phyloP scores from a whole-genome alignment of 2,888 invertebrate species.

The Cosmia trapezina region DNA sequence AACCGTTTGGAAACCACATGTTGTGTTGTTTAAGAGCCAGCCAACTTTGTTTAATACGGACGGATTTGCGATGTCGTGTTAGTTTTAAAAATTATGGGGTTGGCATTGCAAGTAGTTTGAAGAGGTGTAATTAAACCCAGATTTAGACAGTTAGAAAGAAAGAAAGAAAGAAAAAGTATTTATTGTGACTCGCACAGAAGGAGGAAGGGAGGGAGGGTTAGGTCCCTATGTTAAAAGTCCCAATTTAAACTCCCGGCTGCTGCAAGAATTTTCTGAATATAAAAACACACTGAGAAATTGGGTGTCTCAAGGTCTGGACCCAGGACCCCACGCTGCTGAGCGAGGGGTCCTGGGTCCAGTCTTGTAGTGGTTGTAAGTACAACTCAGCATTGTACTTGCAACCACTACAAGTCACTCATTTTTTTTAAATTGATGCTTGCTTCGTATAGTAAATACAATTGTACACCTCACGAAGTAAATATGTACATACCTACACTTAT shows the following conservation, averaged over 20 bases:
- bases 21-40: constrained; percentile 66
- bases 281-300: not conserved
- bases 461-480: not conserved
- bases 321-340: not conserved
- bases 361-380: no score
- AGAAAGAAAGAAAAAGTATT: no score
- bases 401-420: no score
- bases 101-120: not conserved
- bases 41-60: constrained; percentile 44
- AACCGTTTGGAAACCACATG: constrained; percentile 76
- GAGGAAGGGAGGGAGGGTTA: no score
- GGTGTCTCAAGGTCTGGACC: no score
- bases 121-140: not conserved
- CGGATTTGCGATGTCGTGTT: constrained; percentile 34
- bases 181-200: no score
- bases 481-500: not conserved
- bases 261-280: not conserved
- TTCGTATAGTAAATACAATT: not conserved
- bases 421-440: not conserved
- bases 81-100: constrained; percentile 28
- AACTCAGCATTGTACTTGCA: not conserved
- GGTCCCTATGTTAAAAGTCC: not conserved
- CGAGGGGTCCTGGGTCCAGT: no score
- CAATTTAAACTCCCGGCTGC: not conserved
- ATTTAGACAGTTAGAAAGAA: not conserved